phyloP scores from a whole-genome alignment of 2,113 vertebrate species.

The Geococcyx californianus region DNA sequence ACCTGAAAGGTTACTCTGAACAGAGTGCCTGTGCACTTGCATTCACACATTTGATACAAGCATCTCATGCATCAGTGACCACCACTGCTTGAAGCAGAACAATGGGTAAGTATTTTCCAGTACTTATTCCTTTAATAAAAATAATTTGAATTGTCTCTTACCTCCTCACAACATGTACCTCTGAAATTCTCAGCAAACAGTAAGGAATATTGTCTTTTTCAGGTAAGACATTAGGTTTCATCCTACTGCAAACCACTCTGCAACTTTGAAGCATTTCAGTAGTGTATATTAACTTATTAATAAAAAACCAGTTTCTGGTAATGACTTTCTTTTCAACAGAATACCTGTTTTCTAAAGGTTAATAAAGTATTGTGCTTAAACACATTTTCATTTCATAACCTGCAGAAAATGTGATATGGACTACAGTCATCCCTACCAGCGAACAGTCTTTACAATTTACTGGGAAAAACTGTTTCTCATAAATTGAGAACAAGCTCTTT shows the following conservation, averaged over 20 bases:
- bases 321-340: neutral
- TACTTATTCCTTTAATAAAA: neutral
- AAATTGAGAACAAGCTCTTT: neutral
- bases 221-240: neutral
- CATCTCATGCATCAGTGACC: neutral
- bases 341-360: neutral
- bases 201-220: neutral
- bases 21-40: accelerated
- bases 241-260: neutral
- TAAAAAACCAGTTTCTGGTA: neutral
- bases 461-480: neutral
- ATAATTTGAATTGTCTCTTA: neutral
- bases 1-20: neutral
- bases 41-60: neutral
- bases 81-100: neutral
- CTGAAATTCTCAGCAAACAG: neutral
- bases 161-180: neutral
- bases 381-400: neutral
- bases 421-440: neutral
- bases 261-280: neutral
- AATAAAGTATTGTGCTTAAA: neutral
- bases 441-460: neutral
- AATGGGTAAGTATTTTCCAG: neutral
- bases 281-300: neutral
- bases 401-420: neutral